Evolutionary conservation across 2,113 vertebrate species (phyloP).

Genomic region (Crotalus viridis): DNA sequence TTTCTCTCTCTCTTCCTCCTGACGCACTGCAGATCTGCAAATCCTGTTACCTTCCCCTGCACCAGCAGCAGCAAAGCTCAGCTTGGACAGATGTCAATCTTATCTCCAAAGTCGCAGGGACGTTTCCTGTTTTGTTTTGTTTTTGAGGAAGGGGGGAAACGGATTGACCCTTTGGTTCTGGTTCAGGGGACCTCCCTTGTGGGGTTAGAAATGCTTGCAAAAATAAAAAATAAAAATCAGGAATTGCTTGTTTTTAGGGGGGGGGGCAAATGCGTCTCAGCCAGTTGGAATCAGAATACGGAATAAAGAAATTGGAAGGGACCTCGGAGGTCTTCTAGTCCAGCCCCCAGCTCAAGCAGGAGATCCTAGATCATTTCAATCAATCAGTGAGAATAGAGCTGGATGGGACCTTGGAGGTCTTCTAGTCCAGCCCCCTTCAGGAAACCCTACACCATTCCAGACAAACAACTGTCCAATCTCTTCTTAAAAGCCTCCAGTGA

Average conservation of each 20-base stretch:
- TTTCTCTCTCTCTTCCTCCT: conserved; percentile 2
- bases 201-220: not conserved
- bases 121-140: not conserved
- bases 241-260: not conserved
- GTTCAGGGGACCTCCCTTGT: too few relatives aligned
- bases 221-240: not conserved
- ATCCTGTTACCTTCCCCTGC: conserved; percentile 15
- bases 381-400: too few relatives aligned
- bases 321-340: not conserved
- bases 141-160: not conserved
- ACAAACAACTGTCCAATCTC: too few relatives aligned
- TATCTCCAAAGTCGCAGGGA: not conserved
- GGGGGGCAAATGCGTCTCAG: not conserved
- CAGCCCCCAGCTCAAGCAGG: not conserved
- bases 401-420: too few relatives aligned
- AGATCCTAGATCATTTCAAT: too few relatives aligned
- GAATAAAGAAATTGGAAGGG: not conserved
- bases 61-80: not conserved
- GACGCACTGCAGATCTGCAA: conserved; percentile 61
- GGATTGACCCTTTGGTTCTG: not conserved
- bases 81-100: not conserved
- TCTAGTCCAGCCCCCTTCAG: not conserved
- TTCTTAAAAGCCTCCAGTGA: too few relatives aligned
- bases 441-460: too few relatives aligned
- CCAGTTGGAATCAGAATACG: too few relatives aligned